These are phyloP conservation scores for Corythornis cristatus DNA, from an alignment of 2,113 vertebrate genomes.

Conservation along the genomic window DNA sequence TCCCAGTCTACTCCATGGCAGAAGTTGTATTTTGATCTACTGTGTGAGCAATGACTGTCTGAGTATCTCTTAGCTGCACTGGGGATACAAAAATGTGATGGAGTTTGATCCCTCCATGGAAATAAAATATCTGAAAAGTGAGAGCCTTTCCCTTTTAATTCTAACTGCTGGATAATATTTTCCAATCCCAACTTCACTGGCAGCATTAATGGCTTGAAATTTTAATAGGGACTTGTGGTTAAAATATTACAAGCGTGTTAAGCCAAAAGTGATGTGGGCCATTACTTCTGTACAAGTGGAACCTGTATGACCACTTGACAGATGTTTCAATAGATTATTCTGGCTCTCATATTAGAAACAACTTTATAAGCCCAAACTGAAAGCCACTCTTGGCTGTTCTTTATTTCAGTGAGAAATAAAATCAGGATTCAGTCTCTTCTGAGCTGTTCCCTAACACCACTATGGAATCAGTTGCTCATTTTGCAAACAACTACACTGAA, in stretches of 20 bases:
- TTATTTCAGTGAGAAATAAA: not conserved
- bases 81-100: not conserved
- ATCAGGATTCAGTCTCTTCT: not conserved
- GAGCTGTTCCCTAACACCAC: not conserved
- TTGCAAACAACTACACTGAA: not conserved
- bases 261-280: not conserved
- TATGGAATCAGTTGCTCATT: not conserved
- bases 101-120: conserved; percentile 1
- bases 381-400: not conserved
- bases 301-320: conserved; percentile 35
- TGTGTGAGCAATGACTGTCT: not conserved
- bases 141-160: conserved; percentile 6
- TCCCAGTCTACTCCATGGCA: not conserved
- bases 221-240: conserved; percentile 41
- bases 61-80: not conserved
- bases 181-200: conserved; percentile 27
- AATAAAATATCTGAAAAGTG: conserved; percentile 20
- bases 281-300: conserved; percentile 38
- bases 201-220: conserved; percentile 51
- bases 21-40: not conserved
- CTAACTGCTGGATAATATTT: conserved; percentile 49
- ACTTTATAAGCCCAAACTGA: conserved; percentile 5
- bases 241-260: not conserved
- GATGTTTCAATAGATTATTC: conserved; percentile 17
- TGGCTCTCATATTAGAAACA: not conserved